Evolutionary conservation across 2,888 invertebrate genomes (phyloP).

Genomic region (Lepidonotus clava): DNA sequence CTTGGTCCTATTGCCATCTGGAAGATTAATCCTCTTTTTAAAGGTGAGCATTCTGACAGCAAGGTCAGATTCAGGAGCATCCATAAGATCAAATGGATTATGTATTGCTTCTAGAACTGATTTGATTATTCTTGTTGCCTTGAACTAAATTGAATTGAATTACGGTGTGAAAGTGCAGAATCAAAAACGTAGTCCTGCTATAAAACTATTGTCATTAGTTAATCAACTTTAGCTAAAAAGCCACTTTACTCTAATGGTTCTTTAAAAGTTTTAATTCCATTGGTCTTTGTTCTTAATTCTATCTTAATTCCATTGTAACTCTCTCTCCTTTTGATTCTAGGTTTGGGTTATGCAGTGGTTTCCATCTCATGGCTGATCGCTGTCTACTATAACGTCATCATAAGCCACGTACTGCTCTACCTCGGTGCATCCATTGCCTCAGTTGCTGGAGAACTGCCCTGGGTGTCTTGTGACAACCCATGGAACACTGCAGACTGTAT

Average conservation of each 20-base stretch:
- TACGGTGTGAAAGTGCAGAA: neutral
- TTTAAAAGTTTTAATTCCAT: too few relatives aligned
- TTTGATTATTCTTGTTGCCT: neutral
- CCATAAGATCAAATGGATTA: neutral
- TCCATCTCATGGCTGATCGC: slow-evolving; percentile 77
- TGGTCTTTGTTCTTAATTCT: neutral
- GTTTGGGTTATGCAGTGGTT: slow-evolving; percentile 79
- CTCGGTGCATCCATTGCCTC: slow-evolving; percentile 77
- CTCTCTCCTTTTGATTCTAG: slow-evolving; percentile 57
- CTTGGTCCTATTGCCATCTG: slow-evolving; percentile 73
- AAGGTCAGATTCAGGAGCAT: neutral
- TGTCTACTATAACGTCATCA: slow-evolving; percentile 80
- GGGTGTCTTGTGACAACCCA: slow-evolving; percentile 76
- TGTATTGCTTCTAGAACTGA: neutral
- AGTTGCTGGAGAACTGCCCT: slow-evolving; percentile 72
- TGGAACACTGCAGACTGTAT: slow-evolving; percentile 80
- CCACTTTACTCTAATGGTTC: too few relatives aligned
- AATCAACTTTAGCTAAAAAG: neutral
- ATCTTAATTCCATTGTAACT: neutral
- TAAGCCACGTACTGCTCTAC: slow-evolving; percentile 78
- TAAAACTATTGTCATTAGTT: neutral
- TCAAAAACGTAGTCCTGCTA: neutral
- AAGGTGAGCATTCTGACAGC: slow-evolving; percentile 66
- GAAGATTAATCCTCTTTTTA: slow-evolving; percentile 72
- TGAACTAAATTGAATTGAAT: too few relatives aligned